These are phyloP conservation scores for Bimastos eiseni DNA, from an alignment of 2,888 invertebrate species.

Conservation along the genomic window DNA sequence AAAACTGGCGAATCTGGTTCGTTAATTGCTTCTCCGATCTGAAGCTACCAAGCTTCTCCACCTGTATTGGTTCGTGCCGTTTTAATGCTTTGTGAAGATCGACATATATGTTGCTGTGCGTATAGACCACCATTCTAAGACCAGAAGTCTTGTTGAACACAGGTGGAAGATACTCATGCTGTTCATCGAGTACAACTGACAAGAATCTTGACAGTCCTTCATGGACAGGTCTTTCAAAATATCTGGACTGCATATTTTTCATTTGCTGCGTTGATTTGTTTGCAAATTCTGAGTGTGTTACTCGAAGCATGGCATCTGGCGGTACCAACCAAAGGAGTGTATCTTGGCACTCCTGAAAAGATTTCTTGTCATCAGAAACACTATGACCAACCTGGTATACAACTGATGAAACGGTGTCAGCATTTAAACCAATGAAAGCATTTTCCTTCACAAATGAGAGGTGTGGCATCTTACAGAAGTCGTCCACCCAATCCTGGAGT, in stretches of 20 bases:
- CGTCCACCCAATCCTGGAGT: not conserved
- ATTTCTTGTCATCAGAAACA: not conserved
- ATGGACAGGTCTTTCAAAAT: conserved; percentile 13
- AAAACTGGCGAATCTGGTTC: conserved; percentile 22
- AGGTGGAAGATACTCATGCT: not conserved
- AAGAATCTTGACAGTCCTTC: not conserved
- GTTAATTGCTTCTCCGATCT: not conserved
- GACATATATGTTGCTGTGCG: conserved; percentile 10
- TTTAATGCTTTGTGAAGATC: not conserved
- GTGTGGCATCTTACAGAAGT: not conserved
- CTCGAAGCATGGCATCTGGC: not conserved
- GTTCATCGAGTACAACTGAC: not conserved
- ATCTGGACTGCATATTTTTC: not conserved
- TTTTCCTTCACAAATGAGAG: not conserved
- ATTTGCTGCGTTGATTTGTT: not conserved
- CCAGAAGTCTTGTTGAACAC: not conserved
- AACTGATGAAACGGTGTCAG: not conserved
- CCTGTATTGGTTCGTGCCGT: not conserved
- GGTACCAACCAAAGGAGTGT: conserved; percentile 13
- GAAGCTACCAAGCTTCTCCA: conserved; percentile 15
- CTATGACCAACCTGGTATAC: not conserved
- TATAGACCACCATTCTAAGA: not conserved
- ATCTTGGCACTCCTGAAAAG: not conserved
- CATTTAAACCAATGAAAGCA: not conserved
- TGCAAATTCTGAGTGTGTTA: not conserved